Evolutionary conservation across 2,113 vertebrate species (phyloP), one percentile per base, ranked within the genome.

Genomic region (Chlorodrepanis virens): DNA sequence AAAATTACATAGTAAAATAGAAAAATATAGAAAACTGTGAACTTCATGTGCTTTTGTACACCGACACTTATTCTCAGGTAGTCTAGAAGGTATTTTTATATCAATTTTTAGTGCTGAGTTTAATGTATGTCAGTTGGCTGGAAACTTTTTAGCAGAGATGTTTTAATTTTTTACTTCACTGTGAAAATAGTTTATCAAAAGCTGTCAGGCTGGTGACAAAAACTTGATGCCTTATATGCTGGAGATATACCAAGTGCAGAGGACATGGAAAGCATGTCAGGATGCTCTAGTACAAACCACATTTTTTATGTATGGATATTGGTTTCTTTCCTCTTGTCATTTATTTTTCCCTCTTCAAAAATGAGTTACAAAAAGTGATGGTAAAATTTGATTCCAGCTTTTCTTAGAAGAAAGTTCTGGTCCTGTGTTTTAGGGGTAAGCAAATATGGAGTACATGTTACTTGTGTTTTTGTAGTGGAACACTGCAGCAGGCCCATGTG

Each of bases 261-360:
- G 40, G 59, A 76, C 4, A 4, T 42, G 21, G 44, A 61, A 59
- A 82, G 31, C 35, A 45, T 49, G 17, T 44, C 22, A 86, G 68
- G 35, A 35, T 14, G 2, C 47, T 70, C 1, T 45, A 29, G 20
- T 28, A 53, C 7, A 60, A 72, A 20, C 54, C 0, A 0, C 5
- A 2, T 45, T 64, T 83, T 40, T 78, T 2, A 0, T 70, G 11
- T 15, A 9, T 31, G 24, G 13, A 28, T 61, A 22, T 42, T 35
- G 33, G 7, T 45, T 89, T 52, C 47, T 63, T 90, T 24, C 44
- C 6, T 42, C 37, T 83, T 65, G 12, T 11, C 31, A 11, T 68
- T 49, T 52, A 24, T 42, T 79, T 83, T 35, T 28, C 7, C 12
- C 23, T 52, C 83, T 91, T 81, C 54, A 50, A 70, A 89, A 52